Percentiles rank a stretch among this genome's conserved stretches.
Conservation (phyloP, 2,888 invertebrate species). For the Drosophila leonis region DNA sequence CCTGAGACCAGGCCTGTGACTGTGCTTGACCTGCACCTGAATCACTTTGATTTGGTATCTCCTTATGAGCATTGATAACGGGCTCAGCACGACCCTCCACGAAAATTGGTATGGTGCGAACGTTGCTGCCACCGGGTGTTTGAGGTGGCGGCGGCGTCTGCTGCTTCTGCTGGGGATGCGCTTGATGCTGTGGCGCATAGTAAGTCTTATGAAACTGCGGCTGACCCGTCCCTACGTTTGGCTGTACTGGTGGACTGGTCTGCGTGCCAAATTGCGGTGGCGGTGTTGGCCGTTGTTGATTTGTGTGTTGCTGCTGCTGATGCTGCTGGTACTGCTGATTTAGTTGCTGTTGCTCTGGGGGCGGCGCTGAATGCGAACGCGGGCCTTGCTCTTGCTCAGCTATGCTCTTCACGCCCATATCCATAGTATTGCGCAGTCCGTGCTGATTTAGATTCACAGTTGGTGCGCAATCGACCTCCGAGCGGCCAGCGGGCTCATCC, state of each 20-base stretch:
- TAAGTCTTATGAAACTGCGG: constrained; percentile 64
- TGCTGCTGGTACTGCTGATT: constrained; percentile 62
- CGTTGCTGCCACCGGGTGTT: constrained; percentile 85
- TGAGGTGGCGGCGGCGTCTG: constrained; percentile 80
- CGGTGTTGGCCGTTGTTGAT: constrained; percentile 56
- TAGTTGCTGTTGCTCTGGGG: constrained; percentile 85
- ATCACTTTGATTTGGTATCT: constrained; percentile 86
- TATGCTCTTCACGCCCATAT: constrained; percentile 89
- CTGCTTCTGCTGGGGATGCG: constrained; percentile 75
- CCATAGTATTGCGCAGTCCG: constrained; percentile 91
- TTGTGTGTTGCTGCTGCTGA: constrained; percentile 63
- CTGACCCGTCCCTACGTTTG: constrained; percentile 30
- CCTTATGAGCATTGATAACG: constrained; percentile 87
- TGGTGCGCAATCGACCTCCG: constrained; percentile 77
- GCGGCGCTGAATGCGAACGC: constrained; percentile 93
- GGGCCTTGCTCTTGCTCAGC: constrained; percentile 87
- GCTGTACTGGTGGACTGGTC: constrained; percentile 82
- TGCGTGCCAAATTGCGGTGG: constrained; percentile 79
- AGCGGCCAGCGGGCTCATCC: constrained; percentile 78
- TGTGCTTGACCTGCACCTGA: constrained; percentile 27
- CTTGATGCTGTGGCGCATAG: constrained; percentile 66
- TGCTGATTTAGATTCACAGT: constrained; percentile 87
- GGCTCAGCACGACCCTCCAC: constrained; percentile 94
- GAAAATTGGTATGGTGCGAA: constrained; percentile 94
- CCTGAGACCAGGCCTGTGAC: constrained; percentile 69